phyloP scores from a whole-genome alignment of 2,888 invertebrate genomes.

The Microdon myrmicae region DNA sequence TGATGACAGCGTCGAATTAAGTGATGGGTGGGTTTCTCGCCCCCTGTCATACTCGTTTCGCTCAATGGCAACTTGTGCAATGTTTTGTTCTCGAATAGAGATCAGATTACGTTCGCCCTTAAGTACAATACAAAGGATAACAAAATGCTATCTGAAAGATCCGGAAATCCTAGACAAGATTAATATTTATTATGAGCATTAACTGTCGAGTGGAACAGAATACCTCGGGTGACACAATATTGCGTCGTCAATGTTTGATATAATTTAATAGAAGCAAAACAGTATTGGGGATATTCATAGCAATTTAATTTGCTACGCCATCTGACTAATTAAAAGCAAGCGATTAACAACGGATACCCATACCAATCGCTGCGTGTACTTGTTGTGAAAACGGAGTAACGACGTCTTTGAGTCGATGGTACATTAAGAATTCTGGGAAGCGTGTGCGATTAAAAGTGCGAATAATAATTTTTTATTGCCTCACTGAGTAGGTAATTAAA shows the following conservation, averaged over 20 bases:
- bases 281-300: too few species aligned
- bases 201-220: slow-evolving; percentile 29
- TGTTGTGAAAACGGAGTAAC: neutral
- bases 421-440: slow-evolving; percentile 41
- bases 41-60: too few species aligned
- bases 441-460: slow-evolving; percentile 31
- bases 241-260: slow-evolving; percentile 43
- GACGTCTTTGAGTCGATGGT: neutral
- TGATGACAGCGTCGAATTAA: neutral
- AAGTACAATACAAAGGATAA: neutral
- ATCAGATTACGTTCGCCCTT: slow-evolving; percentile 28
- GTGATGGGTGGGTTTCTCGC: neutral
- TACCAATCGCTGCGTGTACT: too few species aligned
- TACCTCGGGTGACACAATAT: slow-evolving; percentile 33
- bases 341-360: too few species aligned
- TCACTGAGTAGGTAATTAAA: slow-evolving; percentile 15
- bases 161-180: slow-evolving; percentile 38
- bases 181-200: slow-evolving; percentile 46
- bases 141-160: slow-evolving; percentile 24
- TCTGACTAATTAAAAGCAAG: slow-evolving; percentile 49
- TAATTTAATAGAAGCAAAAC: slow-evolving; percentile 15
- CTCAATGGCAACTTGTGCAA: too few species aligned
- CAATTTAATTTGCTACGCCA: too few species aligned
- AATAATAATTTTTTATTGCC: slow-evolving; percentile 28
- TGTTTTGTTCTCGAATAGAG: too few species aligned